phyloP scores from a whole-genome alignment of 2,113 vertebrate genomes.

The Cyanocitta stelleri region DNA sequence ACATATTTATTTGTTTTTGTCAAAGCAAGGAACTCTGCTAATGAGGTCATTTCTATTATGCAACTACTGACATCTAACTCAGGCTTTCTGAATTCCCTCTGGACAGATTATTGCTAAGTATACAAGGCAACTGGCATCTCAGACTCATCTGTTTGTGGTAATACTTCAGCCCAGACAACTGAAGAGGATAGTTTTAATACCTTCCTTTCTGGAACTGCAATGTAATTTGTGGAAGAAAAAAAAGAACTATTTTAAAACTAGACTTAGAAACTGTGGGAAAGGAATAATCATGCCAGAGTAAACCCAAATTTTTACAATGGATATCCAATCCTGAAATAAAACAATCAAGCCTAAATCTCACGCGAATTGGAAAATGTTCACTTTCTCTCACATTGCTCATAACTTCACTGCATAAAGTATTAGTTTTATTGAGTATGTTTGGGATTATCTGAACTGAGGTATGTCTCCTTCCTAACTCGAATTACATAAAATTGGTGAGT shows the following conservation, averaged over 20 bases:
- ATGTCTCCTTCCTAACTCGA: not conserved
- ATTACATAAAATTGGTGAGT: not conserved
- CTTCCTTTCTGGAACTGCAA: not conserved
- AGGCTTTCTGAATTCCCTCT: not conserved
- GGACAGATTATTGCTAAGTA: not conserved
- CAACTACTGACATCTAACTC: not conserved
- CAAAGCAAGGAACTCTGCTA: not conserved
- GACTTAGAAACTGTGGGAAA: not conserved
- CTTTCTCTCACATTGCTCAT: not conserved
- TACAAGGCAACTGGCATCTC: not conserved
- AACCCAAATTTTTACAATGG: not conserved
- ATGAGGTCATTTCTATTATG: not conserved
- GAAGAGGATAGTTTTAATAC: not conserved
- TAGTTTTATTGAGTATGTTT: not conserved
- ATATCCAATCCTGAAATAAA: not conserved
- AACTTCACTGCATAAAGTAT: not conserved
- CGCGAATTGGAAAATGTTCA: not conserved
- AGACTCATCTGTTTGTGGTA: not conserved
- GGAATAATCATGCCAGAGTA: not conserved
- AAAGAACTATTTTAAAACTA: not conserved
- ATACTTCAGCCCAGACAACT: not conserved
- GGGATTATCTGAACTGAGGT: not conserved
- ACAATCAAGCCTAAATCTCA: not conserved
- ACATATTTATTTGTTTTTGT: not conserved
- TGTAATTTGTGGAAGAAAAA: not conserved